Conservation (phyloP, 2,113 vertebrate genomes). For the Strix aluco region DNA sequence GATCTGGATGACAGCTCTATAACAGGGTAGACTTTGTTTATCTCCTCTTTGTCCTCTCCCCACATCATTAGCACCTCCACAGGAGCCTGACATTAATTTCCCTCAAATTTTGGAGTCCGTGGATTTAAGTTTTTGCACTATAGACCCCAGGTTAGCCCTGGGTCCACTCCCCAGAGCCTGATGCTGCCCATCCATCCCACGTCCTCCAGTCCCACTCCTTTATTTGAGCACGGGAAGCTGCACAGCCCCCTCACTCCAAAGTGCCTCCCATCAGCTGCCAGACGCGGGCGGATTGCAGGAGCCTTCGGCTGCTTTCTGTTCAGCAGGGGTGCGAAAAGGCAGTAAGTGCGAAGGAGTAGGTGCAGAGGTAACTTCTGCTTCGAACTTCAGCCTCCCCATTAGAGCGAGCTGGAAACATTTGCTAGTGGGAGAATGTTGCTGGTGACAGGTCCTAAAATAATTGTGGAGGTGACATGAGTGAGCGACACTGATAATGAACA, state of each 20-base stretch:
- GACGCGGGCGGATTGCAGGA: accelerated
- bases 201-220: neutral
- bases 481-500: constrained; percentile 28
- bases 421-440: constrained; percentile 55
- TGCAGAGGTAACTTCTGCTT: neutral
- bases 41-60: neutral
- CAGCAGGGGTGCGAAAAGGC: neutral
- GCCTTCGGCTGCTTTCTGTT: neutral
- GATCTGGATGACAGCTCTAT: neutral
- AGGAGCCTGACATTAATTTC: neutral
- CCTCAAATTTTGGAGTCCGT: accelerated
- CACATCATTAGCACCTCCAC: neutral
- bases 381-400: constrained; percentile 4
- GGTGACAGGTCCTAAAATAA: constrained; percentile 64
- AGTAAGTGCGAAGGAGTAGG: neutral
- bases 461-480: constrained; percentile 57
- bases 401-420: constrained; percentile 26
- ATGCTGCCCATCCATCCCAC: neutral
- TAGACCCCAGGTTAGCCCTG: neutral
- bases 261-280: neutral
- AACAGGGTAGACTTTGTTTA: neutral
- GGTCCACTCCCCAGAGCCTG: accelerated
- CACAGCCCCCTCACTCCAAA: neutral
- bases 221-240: accelerated
- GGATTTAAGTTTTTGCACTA: accelerated